These are phyloP conservation scores for Pterocles burchelli DNA, from an alignment of 2,113 vertebrate species.

Conservation along the genomic window DNA sequence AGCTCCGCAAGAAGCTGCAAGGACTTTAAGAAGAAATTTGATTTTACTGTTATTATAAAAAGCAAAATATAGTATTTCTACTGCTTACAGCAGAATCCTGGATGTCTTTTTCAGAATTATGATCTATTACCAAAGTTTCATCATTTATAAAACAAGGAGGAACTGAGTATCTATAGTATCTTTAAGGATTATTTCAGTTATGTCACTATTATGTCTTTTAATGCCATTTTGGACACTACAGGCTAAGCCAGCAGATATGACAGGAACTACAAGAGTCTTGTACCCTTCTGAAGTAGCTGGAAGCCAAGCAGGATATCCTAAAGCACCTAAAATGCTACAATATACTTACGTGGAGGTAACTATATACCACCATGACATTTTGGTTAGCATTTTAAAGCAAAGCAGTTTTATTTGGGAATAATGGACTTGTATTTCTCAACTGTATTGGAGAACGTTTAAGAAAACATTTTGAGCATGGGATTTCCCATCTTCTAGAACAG, in stretches of 20 bases:
- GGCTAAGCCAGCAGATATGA: background rate
- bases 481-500: background rate
- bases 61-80: background rate
- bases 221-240: background rate
- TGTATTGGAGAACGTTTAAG: background rate
- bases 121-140: background rate
- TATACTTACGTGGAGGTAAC: background rate
- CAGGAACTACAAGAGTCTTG: background rate
- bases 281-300: background rate
- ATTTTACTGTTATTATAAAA: background rate
- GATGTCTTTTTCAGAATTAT: background rate
- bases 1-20: constrained; percentile 59
- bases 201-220: background rate
- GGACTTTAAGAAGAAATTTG: background rate
- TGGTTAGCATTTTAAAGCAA: background rate
- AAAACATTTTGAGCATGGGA: background rate
- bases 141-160: background rate
- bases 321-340: background rate
- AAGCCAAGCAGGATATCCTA: background rate
- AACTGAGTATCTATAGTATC: background rate
- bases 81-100: background rate
- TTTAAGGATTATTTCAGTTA: background rate
- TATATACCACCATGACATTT: background rate
- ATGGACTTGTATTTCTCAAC: background rate
- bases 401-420: background rate